Base-by-base conservation (phyloP, 2,113 vertebrate species). In the Tauraco erythrolophus region DNA sequence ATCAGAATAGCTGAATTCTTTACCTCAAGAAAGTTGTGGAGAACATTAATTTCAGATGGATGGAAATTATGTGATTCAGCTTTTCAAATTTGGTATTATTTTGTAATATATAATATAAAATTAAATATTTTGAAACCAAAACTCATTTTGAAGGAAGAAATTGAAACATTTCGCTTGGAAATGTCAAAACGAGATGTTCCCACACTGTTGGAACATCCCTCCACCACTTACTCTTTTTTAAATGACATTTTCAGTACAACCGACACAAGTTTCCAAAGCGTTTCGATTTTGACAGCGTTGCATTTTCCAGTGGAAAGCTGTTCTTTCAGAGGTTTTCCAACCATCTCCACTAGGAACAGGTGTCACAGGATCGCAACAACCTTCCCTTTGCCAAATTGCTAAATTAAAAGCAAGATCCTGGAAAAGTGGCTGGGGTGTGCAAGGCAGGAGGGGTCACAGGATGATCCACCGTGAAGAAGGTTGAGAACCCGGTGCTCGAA, bases 231-330 rank as follows among this genome's bases (percentile, higher is more conserved):
- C 75, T 94, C 84, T 70, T 92, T 96, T 93, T 80, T 7, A 97
- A 96, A 76, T 93, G 28, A 94, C 94, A 97, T 96, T 97, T 97
- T 90, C 84, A 90, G 75, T 53, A 70, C 88, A 95, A 94, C 35
- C 2, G 7, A 76, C 81, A 89, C 45, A 74, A 83, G 81, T 92
- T 92, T 83, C 66, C 78, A 85, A 79, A 85, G 89, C 7, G 7
- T 46, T 94, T 80, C 2, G 0, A 31, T 94, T 94, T 66, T 94
- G 88, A 96, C 88, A 92, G 74, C 31, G 75, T 85, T 91, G 88
- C 74, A 69, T 97, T 92, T 97, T 96, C 95, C 70, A 83, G 37
- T 28, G 71, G 66, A 97, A 94, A 94, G 71, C 70, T 81, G 77
- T 90, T 94, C 91, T 62, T 65, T 69, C 58, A 10, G 74, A 88